Base-by-base conservation (phyloP, 2,113 vertebrate species). In the Hippocampus guttulatus region DNA sequence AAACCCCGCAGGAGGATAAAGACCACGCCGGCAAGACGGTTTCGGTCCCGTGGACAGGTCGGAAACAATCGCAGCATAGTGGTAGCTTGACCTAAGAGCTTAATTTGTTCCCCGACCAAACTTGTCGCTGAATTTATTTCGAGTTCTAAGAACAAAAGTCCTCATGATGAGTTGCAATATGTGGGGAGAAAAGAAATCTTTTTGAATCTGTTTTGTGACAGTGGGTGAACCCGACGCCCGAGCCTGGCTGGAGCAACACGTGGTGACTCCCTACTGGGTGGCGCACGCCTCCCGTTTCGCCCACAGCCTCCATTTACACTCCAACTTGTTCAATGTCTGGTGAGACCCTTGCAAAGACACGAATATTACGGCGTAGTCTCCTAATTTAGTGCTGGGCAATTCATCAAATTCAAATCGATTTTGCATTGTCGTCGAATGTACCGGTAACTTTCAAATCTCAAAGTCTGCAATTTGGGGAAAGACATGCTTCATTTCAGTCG, bases 261-360 rank as follows among this genome's bases (percentile, higher is more conserved):
- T 98, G 0, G 95, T 96, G 82, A 91, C 89, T 6, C 96, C 95
- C 2, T 99, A 99, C 81, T 99, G 97, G 96, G 94, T 93, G 20
- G 69, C 91, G 63, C 92, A 94, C 43, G 87, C 91, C 18, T 87
- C 92, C 15, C 92, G 93, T 16, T 95, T 96, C 74, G 91, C 94
- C 30, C 96, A 98, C 85, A 98, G 97, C 65, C 87, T 95, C 41
- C 97, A 99, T 81, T 89, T 98, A 58, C 95, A 99, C 90, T 97
- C 97, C 78, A 98, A 98, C 85, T 81, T 99, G 71, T 93, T 96
- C 74, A 93, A 95, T 69, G 88, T 98, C 68, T 99, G 97, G 97
- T 98, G 86, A 93, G 94, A 68, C 8, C 8, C 15, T 8, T 27
- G 15, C 43, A 1, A 64, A 41, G 9, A 21, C 38, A 10, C 18